Percentiles rank a stretch among this genome's conserved stretches.
Conservation (phyloP, 2,113 vertebrate genomes). For the Trogon melanurus region DNA sequence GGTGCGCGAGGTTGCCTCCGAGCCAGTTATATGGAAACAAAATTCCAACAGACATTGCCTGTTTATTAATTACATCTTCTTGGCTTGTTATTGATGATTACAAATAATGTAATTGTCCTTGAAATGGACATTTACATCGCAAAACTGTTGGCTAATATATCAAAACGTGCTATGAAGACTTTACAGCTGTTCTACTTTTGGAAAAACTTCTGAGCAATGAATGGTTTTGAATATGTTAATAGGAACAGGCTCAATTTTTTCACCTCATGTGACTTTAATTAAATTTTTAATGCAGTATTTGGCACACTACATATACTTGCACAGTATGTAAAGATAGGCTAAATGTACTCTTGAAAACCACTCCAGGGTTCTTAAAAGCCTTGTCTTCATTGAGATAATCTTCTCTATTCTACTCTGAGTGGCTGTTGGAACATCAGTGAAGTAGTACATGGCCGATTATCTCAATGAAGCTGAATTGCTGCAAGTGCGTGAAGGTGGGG, state of each 20-base stretch:
- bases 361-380: background rate
- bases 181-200: background rate
- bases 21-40: background rate
- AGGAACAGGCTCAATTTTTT: background rate
- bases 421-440: background rate
- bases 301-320: background rate
- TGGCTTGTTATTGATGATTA: background rate
- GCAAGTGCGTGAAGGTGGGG: background rate
- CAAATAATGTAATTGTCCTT: background rate
- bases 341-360: background rate
- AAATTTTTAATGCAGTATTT: background rate
- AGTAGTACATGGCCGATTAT: background rate
- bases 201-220: background rate
- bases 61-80: background rate
- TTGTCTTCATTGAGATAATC: background rate
- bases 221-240: background rate
- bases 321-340: background rate
- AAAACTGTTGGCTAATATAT: background rate
- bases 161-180: background rate
- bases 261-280: background rate
- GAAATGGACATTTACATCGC: background rate
- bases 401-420: background rate
- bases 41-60: background rate
- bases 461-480: background rate
- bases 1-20: background rate